These are phyloP conservation scores for Seriola rivoliana DNA, from an alignment of 2,113 vertebrate genomes.

Conservation along the genomic window DNA sequence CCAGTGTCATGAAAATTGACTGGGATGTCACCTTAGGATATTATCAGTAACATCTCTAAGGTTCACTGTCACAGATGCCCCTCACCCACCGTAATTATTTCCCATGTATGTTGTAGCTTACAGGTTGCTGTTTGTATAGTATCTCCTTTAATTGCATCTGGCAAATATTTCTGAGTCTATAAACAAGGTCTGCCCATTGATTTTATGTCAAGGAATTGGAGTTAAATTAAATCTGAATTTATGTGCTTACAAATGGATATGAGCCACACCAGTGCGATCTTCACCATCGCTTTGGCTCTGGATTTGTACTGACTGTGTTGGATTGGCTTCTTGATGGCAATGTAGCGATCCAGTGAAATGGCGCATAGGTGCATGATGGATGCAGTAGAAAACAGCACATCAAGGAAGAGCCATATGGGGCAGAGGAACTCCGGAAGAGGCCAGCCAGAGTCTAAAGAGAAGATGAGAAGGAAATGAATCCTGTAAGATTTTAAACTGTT, in stretches of 20 bases:
- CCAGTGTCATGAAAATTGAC: too few relatives aligned
- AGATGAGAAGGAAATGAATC: constrained; percentile 40
- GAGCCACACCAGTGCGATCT: constrained; percentile 96
- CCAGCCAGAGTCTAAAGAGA: constrained; percentile 92
- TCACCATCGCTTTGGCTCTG: constrained; percentile 91
- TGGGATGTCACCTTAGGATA: neutral
- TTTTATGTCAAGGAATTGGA: constrained; percentile 16
- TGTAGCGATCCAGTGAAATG: constrained; percentile 97
- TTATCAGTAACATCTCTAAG: neutral
- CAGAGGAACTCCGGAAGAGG: constrained; percentile 92
- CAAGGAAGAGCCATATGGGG: constrained; percentile 97
- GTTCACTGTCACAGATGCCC: neutral
- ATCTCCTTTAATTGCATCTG: constrained; percentile 35
- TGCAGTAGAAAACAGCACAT: constrained; percentile 97
- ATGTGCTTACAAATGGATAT: constrained; percentile 94
- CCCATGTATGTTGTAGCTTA: neutral
- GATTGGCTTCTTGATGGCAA: constrained; percentile 98
- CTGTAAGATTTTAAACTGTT: neutral
- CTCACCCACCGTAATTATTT: neutral
- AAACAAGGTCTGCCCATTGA: constrained; percentile 6
- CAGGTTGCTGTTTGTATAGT: constrained; percentile 29
- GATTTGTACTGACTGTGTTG: constrained; percentile 98
- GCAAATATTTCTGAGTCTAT: constrained; percentile 11
- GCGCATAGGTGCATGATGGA: constrained; percentile 99
- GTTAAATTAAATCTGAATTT: constrained; percentile 15